Percentiles rank a stretch among this genome's conserved stretches.
phyloP scores from a whole-genome alignment of 2,888 invertebrate species.

The Cabera pusaria region DNA sequence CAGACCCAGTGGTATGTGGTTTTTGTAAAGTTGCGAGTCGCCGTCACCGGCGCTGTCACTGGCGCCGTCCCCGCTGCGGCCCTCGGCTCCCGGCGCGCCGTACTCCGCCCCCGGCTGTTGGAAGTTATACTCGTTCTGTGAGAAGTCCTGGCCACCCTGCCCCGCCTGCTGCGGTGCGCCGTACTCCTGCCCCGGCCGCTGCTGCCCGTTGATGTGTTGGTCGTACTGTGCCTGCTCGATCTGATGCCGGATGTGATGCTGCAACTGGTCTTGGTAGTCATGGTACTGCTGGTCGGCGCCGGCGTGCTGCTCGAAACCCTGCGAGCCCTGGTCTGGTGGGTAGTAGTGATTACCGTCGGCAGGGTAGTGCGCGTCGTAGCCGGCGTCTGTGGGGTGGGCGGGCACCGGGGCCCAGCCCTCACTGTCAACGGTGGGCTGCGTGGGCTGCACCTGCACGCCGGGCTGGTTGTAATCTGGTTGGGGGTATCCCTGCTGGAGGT shows the following conservation, averaged over 20 bases:
- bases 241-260: conserved; percentile 70
- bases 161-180: conserved; percentile 31
- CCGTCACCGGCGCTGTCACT: too few relatives aligned
- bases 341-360: conserved; percentile 55
- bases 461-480: conserved; percentile 30
- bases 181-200: conserved; percentile 39
- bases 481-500: too few relatives aligned
- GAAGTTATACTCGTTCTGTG: conserved; percentile 37
- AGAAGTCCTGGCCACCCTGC: conserved; percentile 39
- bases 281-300: conserved; percentile 59
- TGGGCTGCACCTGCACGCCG: conserved; percentile 36
- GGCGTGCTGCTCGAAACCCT: conserved; percentile 66
- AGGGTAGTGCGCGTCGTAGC: conserved; percentile 44
- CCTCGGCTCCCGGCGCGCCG: conserved; percentile 65
- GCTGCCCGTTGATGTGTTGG: conserved; percentile 47
- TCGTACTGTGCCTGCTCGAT: conserved; percentile 62
- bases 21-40: conserved; percentile 57
- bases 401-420: conserved; percentile 75
- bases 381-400: conserved; percentile 48
- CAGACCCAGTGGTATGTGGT: conserved; percentile 72
- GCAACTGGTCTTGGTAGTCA: conserved; percentile 63
- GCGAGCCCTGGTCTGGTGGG: conserved; percentile 65
- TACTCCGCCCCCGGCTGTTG: conserved; percentile 51
- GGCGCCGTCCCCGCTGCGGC: conserved; percentile 59
- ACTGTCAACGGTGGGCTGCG: conserved; percentile 54